Evolutionary conservation across 2,113 vertebrate genomes (phyloP), one percentile per base, ranked within the genome.

Genomic region (Vulpes ferrilata): DNA sequence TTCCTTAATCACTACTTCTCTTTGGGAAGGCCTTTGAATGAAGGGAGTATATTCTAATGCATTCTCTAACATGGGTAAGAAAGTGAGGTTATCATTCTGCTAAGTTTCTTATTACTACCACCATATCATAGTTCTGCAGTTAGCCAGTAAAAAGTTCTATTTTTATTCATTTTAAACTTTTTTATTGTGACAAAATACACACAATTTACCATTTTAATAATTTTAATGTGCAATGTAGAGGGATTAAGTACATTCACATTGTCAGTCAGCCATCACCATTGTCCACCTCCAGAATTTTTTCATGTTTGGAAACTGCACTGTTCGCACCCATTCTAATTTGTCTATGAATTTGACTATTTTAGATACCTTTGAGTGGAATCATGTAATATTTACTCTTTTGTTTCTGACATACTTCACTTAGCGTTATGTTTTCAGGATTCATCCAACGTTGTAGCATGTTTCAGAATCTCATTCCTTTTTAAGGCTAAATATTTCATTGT

Each of bases 321-420:
- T 27, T 65, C 27, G 57, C 35, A 64, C 3, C 11, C 48, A 30
- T 90, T 95, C 59, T 84, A 84, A 48, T 84, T 90, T 65, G 27
- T 82, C 65, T 74, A 15, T 67, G 51, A 89, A 43, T 82, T 43
- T 74, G 67, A 74, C 71, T 86, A 38, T 88, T 88, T 15, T 83
- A 55, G 43, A 25, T 76, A 57, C 11, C n/a, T 67, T 65, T 55
- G 82, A 74, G 55, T 89, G 19, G 43, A 94, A 51, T 89, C 17
- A 73, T 9, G 60, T 1, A 23, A 12, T 57, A 74, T 64, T 90
- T 65, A 17, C 65, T 13, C 35, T 76, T 84, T 84, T 84, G 15
- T 83, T 27, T 90, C n/a, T 65, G 78, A 81, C n/a, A 71, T 67
- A 78, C 15, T 84, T 84, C 87, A 67, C 16, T 76, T 93, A 76